Evolutionary conservation across 2,888 invertebrate species (phyloP).

Genomic region (Craniophora ligustri): DNA sequence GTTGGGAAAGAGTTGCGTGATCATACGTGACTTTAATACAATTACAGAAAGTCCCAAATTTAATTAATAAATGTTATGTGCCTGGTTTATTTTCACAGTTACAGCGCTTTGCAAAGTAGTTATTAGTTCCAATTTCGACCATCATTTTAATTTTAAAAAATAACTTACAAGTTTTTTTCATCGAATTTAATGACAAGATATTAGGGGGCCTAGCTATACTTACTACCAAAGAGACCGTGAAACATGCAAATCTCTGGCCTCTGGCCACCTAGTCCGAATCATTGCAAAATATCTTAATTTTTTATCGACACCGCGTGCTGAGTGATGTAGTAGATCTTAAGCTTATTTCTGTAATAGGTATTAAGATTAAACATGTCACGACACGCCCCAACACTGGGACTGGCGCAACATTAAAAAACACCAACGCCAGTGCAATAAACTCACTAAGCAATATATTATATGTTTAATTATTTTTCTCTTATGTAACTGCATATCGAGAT

Average conservation of each 20-base stretch:
- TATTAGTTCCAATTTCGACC: too few species aligned
- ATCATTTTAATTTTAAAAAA: too few species aligned
- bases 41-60: slow-evolving; percentile 1
- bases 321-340: slow-evolving; percentile 39
- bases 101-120: too few species aligned
- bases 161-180: too few species aligned
- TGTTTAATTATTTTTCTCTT: slow-evolving; percentile 53
- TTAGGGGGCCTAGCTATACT: too few species aligned
- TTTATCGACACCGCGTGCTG: slow-evolving; percentile 30
- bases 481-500: slow-evolving; percentile 51
- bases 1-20: neutral
- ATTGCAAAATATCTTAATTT: neutral
- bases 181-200: too few species aligned
- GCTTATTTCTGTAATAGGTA: slow-evolving; percentile 52
- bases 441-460: slow-evolving; percentile 44
- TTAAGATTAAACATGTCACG: slow-evolving; percentile 51
- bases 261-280: neutral
- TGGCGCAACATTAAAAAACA: slow-evolving; percentile 47
- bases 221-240: too few species aligned
- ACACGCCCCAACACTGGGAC: slow-evolving; percentile 32
- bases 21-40: neutral
- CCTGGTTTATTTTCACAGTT: too few species aligned
- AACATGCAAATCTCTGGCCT: too few species aligned
- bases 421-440: slow-evolving; percentile 47
- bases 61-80: neutral